Percentiles rank a stretch among this genome's conserved stretches.
Evolutionary conservation across 2,888 invertebrate genomes (phyloP).

Genomic region (Meghimatium bilineatum): DNA sequence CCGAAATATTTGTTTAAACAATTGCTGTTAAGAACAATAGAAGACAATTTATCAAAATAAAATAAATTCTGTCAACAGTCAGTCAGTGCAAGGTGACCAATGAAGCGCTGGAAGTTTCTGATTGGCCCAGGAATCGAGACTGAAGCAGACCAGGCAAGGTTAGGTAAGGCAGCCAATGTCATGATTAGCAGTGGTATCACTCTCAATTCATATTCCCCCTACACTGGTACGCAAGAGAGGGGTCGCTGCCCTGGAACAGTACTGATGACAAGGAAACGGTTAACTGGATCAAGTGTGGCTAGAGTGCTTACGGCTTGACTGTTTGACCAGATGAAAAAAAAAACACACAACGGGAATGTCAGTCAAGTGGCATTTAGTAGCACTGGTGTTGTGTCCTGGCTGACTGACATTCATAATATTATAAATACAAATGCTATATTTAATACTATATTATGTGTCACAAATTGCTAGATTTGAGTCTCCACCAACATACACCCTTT

Average conservation of each 20-base stretch:
- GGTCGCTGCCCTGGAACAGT: slow-evolving; percentile 25
- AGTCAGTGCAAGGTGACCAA: slow-evolving; percentile 32
- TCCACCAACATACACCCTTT: slow-evolving; percentile 7
- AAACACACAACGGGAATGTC: slow-evolving; percentile 26
- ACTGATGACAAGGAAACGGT: slow-evolving; percentile 39
- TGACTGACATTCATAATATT: background rate
- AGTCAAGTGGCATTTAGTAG: slow-evolving; percentile 18
- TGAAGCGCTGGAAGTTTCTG: slow-evolving; percentile 33
- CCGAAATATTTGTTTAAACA: background rate
- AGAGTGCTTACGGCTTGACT: slow-evolving; percentile 40
- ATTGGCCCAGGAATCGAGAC: slow-evolving; percentile 25
- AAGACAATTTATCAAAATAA: background rate
- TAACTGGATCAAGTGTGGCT: slow-evolving; percentile 37
- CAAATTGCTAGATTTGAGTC: background rate
- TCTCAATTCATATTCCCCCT: slow-evolving; percentile 27
- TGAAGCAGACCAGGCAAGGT: slow-evolving; percentile 41
- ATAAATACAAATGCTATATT: background rate
- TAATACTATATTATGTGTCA: background rate
- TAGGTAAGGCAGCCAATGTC: slow-evolving; percentile 31
- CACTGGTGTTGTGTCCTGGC: background rate
- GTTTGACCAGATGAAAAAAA: slow-evolving; percentile 44
- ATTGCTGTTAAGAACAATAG: background rate
- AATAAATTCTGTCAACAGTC: slow-evolving; percentile 12
- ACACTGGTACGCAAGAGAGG: slow-evolving; percentile 16
- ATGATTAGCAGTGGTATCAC: slow-evolving; percentile 27